Conservation (phyloP, 1,140 invertebrate genomes). For the Drosophila malerkotliana region DNA sequence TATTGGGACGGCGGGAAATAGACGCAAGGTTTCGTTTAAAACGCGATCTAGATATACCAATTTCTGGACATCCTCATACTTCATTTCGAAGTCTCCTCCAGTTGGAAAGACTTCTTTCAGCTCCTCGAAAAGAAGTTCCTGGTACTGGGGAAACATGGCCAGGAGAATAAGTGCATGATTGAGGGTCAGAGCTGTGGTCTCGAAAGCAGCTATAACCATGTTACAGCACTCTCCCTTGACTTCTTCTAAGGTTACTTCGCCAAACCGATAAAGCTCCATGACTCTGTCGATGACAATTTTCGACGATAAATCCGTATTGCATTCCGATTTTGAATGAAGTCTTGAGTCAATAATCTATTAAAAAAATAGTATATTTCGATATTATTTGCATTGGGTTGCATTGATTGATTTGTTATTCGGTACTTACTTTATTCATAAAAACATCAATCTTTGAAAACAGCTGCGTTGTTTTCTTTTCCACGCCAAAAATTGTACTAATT, state of each 20-base stretch:
- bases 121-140: constrained; percentile 87
- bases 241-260: constrained; percentile 36
- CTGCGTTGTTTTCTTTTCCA: not conserved
- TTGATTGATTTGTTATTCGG: not conserved
- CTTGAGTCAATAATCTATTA: constrained; percentile 12
- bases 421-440: not conserved
- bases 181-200: constrained; percentile 58
- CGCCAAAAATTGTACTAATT: not conserved
- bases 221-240: constrained; percentile 53
- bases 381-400: not conserved
- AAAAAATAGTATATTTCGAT: not conserved
- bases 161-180: constrained; percentile 46
- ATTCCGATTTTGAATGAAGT: not conserved
- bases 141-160: constrained; percentile 73
- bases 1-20: constrained; percentile 61
- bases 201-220: constrained; percentile 58
- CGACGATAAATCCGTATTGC: not conserved
- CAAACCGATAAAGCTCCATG: constrained; percentile 33
- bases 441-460: not conserved
- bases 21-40: constrained; percentile 87
- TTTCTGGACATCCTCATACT: constrained; percentile 85
- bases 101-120: constrained; percentile 85
- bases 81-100: constrained; percentile 78
- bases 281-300: constrained; percentile 39
- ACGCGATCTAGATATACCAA: constrained; percentile 88